Evolutionary conservation across 2,113 vertebrate species (phyloP).

Genomic region (Manacus vitellinus): DNA sequence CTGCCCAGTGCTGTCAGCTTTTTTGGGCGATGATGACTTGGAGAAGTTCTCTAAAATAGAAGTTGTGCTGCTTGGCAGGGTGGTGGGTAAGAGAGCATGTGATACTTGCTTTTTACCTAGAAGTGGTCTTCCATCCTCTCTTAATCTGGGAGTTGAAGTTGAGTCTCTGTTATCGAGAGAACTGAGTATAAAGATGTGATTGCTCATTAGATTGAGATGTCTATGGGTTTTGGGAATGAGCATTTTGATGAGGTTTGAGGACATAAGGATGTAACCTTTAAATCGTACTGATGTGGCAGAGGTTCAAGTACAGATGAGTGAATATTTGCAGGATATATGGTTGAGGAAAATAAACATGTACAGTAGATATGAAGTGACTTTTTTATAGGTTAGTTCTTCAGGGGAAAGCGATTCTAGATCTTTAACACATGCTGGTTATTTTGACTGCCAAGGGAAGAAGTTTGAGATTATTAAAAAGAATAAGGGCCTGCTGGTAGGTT

Average conservation of each 20-base stretch:
- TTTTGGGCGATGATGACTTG: neutral
- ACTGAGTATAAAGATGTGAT: neutral
- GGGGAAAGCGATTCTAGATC: neutral
- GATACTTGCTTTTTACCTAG: neutral
- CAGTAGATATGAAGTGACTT: neutral
- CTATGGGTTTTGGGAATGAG: neutral
- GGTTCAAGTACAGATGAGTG: neutral
- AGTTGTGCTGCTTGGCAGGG: neutral
- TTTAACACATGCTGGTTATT: neutral
- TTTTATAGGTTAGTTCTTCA: neutral
- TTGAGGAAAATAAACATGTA: conserved; percentile 1
- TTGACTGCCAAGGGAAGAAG: neutral
- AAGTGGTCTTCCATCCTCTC: neutral
- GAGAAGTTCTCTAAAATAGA: neutral
- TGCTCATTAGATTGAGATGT: neutral
- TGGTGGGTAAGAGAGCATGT: neutral
- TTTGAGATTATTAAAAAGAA: neutral
- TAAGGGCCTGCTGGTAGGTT: neutral
- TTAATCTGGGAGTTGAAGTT: neutral
- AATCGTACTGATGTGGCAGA: neutral
- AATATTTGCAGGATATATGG: neutral
- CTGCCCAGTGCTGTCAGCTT: neutral
- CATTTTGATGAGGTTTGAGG: neutral
- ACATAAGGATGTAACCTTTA: neutral
- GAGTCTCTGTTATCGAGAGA: neutral